These are phyloP conservation scores for Latrodectus hesperus DNA, from an alignment of 2,888 invertebrate genomes.

Conservation along the genomic window DNA sequence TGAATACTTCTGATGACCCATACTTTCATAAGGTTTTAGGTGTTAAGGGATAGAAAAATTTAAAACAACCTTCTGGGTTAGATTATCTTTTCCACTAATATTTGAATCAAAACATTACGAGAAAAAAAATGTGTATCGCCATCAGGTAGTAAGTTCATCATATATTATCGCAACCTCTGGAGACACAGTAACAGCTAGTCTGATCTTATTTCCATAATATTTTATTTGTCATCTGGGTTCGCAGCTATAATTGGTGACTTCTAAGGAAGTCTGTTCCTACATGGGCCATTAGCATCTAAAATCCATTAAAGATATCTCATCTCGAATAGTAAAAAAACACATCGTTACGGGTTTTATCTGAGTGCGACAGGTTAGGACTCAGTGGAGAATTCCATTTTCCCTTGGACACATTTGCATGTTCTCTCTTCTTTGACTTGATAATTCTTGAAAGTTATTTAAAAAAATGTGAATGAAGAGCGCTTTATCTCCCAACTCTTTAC, in stretches of 20 bases:
- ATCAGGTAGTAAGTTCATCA: not conserved
- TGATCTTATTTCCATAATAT: conserved; percentile 55
- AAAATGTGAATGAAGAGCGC: no score
- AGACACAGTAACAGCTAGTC: conserved; percentile 20
- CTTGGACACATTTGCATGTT: not conserved
- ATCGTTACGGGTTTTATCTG: conserved; percentile 57
- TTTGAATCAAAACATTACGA: no score
- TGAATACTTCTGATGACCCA: no score
- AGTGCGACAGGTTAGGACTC: conserved; percentile 34
- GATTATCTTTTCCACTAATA: no score
- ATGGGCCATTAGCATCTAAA: conserved; percentile 29
- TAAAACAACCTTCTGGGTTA: no score
- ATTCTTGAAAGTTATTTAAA: no score
- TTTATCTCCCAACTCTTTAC: no score
- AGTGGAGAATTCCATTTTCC: not conserved
- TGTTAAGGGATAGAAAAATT: no score
- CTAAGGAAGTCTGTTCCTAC: conserved; percentile 1
- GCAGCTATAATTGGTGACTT: not conserved
- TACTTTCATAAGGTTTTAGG: no score
- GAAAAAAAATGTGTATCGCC: not conserved
- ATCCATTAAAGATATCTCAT: conserved; percentile 35
- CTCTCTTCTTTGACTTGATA: no score
- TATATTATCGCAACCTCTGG: conserved; percentile 3
- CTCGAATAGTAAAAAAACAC: conserved; percentile 25
- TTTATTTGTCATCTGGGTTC: conserved; percentile 48